These are phyloP conservation scores for Rapana venosa DNA, from an alignment of 2,888 invertebrate genomes.

Conservation along the genomic window DNA sequence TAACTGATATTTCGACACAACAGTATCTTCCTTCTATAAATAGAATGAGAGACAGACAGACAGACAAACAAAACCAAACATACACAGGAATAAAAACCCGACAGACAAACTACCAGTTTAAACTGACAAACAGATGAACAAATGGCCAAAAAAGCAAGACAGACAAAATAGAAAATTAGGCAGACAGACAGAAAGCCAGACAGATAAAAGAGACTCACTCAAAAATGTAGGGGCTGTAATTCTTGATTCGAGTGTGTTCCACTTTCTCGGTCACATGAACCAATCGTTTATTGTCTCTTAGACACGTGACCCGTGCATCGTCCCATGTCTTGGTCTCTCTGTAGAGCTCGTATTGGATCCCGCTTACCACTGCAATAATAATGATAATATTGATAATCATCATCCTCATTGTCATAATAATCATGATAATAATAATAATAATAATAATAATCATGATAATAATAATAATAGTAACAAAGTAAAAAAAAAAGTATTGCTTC, in stretches of 20 bases:
- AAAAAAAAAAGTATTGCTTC: too few species aligned
- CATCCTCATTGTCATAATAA: too few species aligned
- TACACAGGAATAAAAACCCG: background rate
- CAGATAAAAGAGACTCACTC: background rate
- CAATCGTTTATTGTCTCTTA: constrained; percentile 23
- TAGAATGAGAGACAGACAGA: background rate
- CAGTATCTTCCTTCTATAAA: too few species aligned
- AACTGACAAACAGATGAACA: background rate
- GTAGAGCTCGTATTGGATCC: background rate
- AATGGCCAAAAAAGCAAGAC: background rate
- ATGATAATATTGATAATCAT: background rate
- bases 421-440: too few species aligned
- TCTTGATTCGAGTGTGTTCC: constrained; percentile 16
- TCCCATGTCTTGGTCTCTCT: constrained; percentile 1
- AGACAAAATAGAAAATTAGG: background rate
- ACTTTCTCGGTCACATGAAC: background rate
- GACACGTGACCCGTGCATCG: constrained; percentile 20
- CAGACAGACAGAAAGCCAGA: background rate
- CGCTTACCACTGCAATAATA: background rate
- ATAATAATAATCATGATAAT: too few species aligned
- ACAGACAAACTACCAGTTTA: background rate
- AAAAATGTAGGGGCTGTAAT: constrained; percentile 21
- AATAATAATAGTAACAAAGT: too few species aligned
- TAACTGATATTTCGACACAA: too few species aligned
- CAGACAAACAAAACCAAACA: background rate